Percentiles rank a stretch among this genome's conserved stretches.
These are phyloP conservation scores for Diabrotica balteata DNA, from an alignment of 2,888 invertebrate species.

Conservation along the genomic window DNA sequence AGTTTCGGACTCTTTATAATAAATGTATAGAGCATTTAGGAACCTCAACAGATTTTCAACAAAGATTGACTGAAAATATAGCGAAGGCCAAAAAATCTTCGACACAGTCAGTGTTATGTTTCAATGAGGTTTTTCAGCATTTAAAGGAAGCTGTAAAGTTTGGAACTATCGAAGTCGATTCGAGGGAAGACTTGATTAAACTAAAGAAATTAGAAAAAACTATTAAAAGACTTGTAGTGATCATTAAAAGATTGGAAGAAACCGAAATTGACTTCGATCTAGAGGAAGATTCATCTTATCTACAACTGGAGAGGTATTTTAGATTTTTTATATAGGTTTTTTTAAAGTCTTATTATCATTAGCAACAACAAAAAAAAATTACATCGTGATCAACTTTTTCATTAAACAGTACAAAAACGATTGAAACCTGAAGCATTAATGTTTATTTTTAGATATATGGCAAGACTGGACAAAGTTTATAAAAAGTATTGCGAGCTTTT, in stretches of 20 bases:
- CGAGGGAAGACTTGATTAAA: slow-evolving; percentile 37
- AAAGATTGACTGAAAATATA: slow-evolving; percentile 34
- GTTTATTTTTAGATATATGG: slow-evolving; percentile 38
- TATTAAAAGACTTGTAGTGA: slow-evolving; percentile 69
- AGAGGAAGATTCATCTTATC: slow-evolving; percentile 75
- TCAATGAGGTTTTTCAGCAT: slow-evolving; percentile 45
- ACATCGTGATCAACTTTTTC: too few species aligned
- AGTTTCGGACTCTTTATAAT: slow-evolving; percentile 40
- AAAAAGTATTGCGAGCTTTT: slow-evolving; percentile 48
- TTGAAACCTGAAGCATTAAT: too few species aligned
- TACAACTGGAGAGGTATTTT: slow-evolving; percentile 70
- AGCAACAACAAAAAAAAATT: too few species aligned
- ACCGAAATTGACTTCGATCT: slow-evolving; percentile 76
- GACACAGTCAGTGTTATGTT: slow-evolving; percentile 41
- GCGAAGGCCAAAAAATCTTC: slow-evolving; percentile 36
- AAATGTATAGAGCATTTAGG: slow-evolving; percentile 35
- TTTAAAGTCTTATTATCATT: too few species aligned
- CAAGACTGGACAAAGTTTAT: slow-evolving; percentile 45
- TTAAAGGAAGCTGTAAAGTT: slow-evolving; percentile 36
- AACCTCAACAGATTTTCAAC: slow-evolving; percentile 35
- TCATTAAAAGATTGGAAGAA: slow-evolving; percentile 72
- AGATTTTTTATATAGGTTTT: background rate
- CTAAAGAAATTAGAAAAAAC: slow-evolving; percentile 61
- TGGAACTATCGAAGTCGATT: slow-evolving; percentile 39
- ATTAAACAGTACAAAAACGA: too few species aligned